Conservation (phyloP, 2,888 invertebrate species). For the Lepas anatifera region DNA sequence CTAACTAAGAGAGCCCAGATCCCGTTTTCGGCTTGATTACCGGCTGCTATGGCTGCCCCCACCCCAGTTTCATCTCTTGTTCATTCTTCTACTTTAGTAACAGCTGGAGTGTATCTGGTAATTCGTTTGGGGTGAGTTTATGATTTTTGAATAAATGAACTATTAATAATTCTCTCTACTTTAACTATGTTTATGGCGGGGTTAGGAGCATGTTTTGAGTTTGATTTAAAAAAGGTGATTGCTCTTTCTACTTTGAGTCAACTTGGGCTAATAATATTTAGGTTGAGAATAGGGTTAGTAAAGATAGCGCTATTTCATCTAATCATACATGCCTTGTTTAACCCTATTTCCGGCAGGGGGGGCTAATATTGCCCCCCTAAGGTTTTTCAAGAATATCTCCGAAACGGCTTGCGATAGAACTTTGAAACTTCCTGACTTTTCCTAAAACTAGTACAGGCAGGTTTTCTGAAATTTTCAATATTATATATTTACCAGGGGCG, state of each 20-base stretch:
- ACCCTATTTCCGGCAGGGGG: too few species aligned
- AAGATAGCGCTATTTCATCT: slow-evolving; percentile 57
- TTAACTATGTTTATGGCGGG: slow-evolving; percentile 32
- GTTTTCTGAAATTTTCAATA: too few species aligned
- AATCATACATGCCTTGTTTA: slow-evolving; percentile 59
- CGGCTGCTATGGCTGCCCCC: slow-evolving; percentile 61
- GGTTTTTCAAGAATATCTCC: too few species aligned
- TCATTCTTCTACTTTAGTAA: slow-evolving; percentile 66
- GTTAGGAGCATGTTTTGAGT: slow-evolving; percentile 33
- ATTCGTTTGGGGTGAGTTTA: slow-evolving; percentile 50
- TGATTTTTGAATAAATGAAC: slow-evolving; percentile 35
- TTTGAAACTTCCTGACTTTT: too few species aligned
- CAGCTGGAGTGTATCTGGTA: slow-evolving; percentile 59
- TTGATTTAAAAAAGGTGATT: slow-evolving; percentile 64
- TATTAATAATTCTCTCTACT: slow-evolving; percentile 42
- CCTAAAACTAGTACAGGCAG: too few species aligned
- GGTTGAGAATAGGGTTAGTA: slow-evolving; percentile 43
- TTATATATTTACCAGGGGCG: too few species aligned
- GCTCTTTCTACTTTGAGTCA: slow-evolving; percentile 63
- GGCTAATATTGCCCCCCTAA: too few species aligned
- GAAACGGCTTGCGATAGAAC: too few species aligned
- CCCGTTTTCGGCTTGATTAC: slow-evolving; percentile 64
- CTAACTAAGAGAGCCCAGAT: slow-evolving; percentile 69
- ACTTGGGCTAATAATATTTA: slow-evolving; percentile 56
- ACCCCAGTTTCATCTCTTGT: slow-evolving; percentile 63